Percentiles rank a stretch among this genome's conserved stretches.
These are phyloP conservation scores for Metellina segmentata DNA, from an alignment of 2,888 invertebrate species.

Conservation along the genomic window DNA sequence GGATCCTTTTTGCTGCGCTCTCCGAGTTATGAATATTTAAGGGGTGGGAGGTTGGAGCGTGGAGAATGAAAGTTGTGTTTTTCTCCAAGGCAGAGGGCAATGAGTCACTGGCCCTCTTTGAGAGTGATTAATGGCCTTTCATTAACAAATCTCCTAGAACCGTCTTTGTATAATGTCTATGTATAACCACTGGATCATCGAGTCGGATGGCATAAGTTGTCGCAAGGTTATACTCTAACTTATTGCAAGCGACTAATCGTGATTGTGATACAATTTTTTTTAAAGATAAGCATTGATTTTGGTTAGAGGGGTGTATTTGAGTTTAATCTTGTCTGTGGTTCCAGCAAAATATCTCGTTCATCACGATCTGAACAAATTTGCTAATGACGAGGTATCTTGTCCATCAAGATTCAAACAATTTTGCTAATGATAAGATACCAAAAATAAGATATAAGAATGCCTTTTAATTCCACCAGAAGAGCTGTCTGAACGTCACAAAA, in stretches of 20 bases:
- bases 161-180: neutral
- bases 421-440: too few relatives aligned
- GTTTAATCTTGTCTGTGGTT: too few relatives aligned
- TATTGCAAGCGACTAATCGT: neutral
- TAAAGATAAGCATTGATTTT: too few relatives aligned
- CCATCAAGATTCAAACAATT: too few relatives aligned
- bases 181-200: neutral
- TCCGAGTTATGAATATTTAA: slow-evolving; percentile 65
- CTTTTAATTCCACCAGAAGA: too few relatives aligned
- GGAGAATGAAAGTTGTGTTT: slow-evolving; percentile 19
- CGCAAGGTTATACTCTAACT: neutral
- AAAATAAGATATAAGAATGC: too few relatives aligned
- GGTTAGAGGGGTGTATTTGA: too few relatives aligned
- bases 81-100: slow-evolving; percentile 27
- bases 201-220: too few relatives aligned
- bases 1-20: neutral
- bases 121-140: slow-evolving; percentile 49
- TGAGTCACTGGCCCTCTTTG: slow-evolving; percentile 20
- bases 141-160: slow-evolving; percentile 7
- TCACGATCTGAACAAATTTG: too few relatives aligned
- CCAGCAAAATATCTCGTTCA: too few relatives aligned
- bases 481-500: too few relatives aligned
- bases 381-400: too few relatives aligned
- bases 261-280: neutral
- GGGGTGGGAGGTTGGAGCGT: neutral